Evolutionary conservation across 2,888 invertebrate species (phyloP).

Genomic region (Norana najaformis): DNA sequence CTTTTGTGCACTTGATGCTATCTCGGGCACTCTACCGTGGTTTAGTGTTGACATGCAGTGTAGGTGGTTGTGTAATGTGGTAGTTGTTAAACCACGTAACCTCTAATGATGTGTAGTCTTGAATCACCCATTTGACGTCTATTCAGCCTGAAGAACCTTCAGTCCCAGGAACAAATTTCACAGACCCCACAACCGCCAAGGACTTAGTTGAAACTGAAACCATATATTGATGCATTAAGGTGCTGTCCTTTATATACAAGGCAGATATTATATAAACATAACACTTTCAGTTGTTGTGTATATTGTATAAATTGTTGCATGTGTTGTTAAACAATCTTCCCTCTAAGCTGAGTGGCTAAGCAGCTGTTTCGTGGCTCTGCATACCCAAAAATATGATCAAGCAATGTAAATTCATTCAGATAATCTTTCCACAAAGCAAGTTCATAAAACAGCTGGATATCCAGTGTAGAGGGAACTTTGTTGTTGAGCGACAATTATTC

Average conservation of each 20-base stretch:
- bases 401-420: too few relatives aligned
- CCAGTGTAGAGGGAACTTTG: too few relatives aligned
- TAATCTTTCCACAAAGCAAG: too few relatives aligned
- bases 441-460: too few relatives aligned
- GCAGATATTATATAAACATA: neutral
- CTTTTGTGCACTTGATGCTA: neutral
- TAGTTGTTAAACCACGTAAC: neutral
- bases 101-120: neutral
- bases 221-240: neutral
- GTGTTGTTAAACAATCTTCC: too few relatives aligned
- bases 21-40: neutral
- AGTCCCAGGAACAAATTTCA: neutral
- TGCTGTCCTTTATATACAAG: neutral
- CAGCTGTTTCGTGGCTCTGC: too few relatives aligned
- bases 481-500: too few relatives aligned
- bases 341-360: too few relatives aligned
- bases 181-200: neutral
- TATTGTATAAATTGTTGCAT: neutral
- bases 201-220: neutral
- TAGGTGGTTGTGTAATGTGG: neutral
- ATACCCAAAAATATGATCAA: too few relatives aligned
- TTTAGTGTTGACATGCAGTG: neutral
- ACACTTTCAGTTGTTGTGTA: neutral
- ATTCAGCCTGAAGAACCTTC: neutral
- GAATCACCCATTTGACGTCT: too few relatives aligned